Base-by-base conservation (phyloP, 2,888 invertebrate species). In the Dorcus parallelipipedus region DNA sequence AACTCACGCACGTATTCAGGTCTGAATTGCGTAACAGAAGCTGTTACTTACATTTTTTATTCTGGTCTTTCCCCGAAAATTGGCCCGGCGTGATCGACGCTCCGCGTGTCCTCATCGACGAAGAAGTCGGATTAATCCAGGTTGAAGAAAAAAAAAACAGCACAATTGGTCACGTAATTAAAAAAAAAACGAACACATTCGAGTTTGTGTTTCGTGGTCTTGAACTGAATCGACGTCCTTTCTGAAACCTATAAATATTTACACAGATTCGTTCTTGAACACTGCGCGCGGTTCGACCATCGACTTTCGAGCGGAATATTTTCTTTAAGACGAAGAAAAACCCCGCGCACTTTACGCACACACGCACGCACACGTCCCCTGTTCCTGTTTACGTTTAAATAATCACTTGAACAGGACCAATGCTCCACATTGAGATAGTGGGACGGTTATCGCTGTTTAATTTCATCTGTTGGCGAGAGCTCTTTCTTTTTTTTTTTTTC, bases 161-260 rank as follows among this genome's bases (percentile, higher is more conserved):
- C 45, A 45, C 45, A 45, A 20, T 45, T 26, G 56, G 47, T 57
- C 57, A 20, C 39, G 42, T 57, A 52, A 57, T 40, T 51, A 41
- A 52, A 40, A 39, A 39, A 41, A 52, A 40, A 39, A 39, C 20
- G 14, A 52, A 40, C 7, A 50, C n/a, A 50, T 23, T 38, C 38
- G 41, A 38, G 41, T 52, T 52, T 52, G 41, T 47, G 9, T 10
- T 8, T 38, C 7, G 39, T 38, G 60, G 51, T 60, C 60, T 60
- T 60, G 60, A 60, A 57, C 60, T 52, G 53, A 57, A 57, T 60
- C 50, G 47, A 42, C 47, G 54, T 51, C 49, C 54, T 56, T 60
- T 59, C 38, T 40, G 26, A 9, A 51, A 23, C 20, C 39, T 40
- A 50, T 50, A 54, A 54, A 58, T 59, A 54, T 59, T 59, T 59